Percentiles rank a stretch among this genome's conserved stretches.
phyloP scores from a whole-genome alignment of 2,113 vertebrate genomes.

The Sula dactylatra region DNA sequence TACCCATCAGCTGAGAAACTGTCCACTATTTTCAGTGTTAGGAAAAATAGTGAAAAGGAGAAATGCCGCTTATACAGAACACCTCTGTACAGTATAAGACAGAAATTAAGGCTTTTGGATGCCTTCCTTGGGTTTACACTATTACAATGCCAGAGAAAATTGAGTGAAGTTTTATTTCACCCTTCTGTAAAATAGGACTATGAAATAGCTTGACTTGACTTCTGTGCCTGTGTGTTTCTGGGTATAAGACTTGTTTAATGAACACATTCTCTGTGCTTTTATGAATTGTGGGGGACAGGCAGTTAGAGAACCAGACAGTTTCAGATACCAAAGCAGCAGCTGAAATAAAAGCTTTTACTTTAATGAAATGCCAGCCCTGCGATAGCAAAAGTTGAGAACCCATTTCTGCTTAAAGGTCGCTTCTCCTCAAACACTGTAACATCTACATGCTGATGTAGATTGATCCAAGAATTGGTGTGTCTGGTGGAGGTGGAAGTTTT shows the following conservation, averaged over 20 bases:
- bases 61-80: not conserved
- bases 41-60: not conserved
- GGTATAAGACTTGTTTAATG: not conserved
- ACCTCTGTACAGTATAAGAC: not conserved
- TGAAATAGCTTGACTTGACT: not conserved
- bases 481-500: not conserved
- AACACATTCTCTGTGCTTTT: not conserved
- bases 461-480: not conserved
- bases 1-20: not conserved
- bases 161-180: not conserved
- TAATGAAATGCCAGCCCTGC: not conserved
- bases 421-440: not conserved
- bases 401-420: slow-evolving; percentile 31
- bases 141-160: not conserved
- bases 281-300: not conserved
- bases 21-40: not conserved
- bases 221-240: not conserved
- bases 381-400: not conserved
- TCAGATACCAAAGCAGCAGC: not conserved
- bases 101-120: not conserved
- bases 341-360: slow-evolving; percentile 19
- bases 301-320: not conserved
- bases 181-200: not conserved
- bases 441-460: not conserved
- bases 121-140: not conserved